Base-by-base conservation (phyloP, 2,113 vertebrate genomes). In the Cyprinodon tularosa region DNA sequence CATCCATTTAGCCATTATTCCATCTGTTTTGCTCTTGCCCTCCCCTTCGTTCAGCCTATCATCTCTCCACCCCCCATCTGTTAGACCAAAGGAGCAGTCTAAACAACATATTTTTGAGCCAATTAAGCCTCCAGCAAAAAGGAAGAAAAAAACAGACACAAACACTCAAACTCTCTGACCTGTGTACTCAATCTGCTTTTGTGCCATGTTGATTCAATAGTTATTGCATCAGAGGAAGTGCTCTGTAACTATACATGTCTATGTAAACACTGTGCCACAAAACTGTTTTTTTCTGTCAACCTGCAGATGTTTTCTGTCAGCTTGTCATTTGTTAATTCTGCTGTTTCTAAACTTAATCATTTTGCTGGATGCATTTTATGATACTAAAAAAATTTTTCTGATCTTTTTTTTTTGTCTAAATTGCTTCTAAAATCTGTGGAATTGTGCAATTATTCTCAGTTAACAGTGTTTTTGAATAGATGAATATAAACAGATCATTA, bases 111-210 rank as follows among this genome's bases (percentile, higher is more conserved):
- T 42, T 81, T 84, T 57, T 82, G 76, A 61, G 69, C 48, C 75
- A 53, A 66, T 76, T 76, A 66, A 50, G 66, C 86, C 74, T 91
- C 88, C 79, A 87, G 83, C 70, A 81, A 85, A 84, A 88, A 87
- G 29, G 29, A 88, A 84, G 39, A 85, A 62, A 40, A 83, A 84
- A 71, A 66, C 62, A 89, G 86, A 90, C 84, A 84, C 82, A 89
- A 86, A 86, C 82, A 77, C 40, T 29, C 38, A 5, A 0, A 64
- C 78, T 68, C 45, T 80, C 15, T 42, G 40, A 79, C 68, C 72
- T 66, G 50, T 17, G 17, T 57, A 57, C 50, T 20, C 17, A 15
- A 5, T 7, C 8, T 1, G 17, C 14, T 20, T 20, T n/a, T 53
- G 50, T n/a, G 17, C 17, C 50, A n/a, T 45, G 47, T 66, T 62